Evolutionary conservation across 2,888 invertebrate genomes (phyloP).

Genomic region (Ceratothoa steindachneri): DNA sequence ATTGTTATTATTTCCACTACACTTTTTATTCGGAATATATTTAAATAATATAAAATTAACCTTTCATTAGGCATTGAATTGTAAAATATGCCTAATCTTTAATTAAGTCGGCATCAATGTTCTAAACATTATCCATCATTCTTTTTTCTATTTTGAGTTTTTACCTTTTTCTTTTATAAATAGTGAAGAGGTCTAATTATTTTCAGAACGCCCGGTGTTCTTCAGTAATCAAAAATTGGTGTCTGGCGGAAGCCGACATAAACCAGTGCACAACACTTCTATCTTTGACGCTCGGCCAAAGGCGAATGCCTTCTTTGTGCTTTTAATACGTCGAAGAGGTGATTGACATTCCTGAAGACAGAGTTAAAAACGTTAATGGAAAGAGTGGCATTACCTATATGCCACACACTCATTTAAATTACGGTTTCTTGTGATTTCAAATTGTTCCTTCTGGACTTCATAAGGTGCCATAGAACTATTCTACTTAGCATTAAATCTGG

Average conservation of each 20-base stretch:
- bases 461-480: constrained; percentile 33
- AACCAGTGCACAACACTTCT: constrained; percentile 65
- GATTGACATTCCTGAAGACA: constrained; percentile 47
- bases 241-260: constrained; percentile 71
- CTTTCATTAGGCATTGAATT: too few relatives aligned
- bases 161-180: too few relatives aligned
- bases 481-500: constrained; percentile 39
- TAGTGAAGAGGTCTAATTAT: background rate
- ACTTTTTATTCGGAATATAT: too few relatives aligned
- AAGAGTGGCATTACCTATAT: constrained; percentile 76
- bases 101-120: too few relatives aligned
- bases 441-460: constrained; percentile 30
- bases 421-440: constrained; percentile 68
- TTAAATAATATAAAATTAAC: too few relatives aligned
- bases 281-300: constrained; percentile 70
- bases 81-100: too few relatives aligned
- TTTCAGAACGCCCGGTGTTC: constrained; percentile 67
- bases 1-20: too few relatives aligned
- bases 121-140: too few relatives aligned
- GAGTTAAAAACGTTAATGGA: constrained; percentile 64
- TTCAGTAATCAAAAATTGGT: constrained; percentile 65
- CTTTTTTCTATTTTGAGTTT: too few relatives aligned
- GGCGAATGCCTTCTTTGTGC: constrained; percentile 75
- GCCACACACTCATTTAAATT: constrained; percentile 79
- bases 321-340: constrained; percentile 62